A percentile compares a stretch with the other conserved stretches of the same genome.
Conservation (phyloP, 30 jellyfish, hydroid and myxozoan species). For the Turritopsis rubra region DNA sequence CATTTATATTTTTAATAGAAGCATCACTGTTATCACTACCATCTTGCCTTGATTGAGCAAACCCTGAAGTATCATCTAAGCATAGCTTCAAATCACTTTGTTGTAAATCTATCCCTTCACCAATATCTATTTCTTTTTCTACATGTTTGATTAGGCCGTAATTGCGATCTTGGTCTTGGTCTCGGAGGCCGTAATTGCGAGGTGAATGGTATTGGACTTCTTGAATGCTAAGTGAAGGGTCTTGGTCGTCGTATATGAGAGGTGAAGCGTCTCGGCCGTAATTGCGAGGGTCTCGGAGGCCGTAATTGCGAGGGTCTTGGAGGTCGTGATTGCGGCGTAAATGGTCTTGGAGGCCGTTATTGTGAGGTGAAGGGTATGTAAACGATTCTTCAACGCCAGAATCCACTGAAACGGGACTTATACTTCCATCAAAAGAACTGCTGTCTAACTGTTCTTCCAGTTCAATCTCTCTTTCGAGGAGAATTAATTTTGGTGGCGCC, state of each 20-base stretch:
- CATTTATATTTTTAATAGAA: background rate
- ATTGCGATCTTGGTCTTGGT: no score
- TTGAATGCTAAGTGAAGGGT: no score
- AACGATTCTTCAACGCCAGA: slow-evolving; percentile 77
- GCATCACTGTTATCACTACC: background rate
- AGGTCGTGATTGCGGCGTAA: no score
- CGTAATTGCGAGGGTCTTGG: no score
- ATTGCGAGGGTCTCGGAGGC: no score
- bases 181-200: no score
- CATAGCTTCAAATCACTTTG: background rate
- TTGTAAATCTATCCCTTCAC: background rate
- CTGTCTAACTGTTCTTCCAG: slow-evolving; percentile 48
- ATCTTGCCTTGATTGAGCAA: background rate
- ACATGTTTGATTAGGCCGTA: background rate
- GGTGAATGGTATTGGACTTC: no score
- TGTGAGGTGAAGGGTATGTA: background rate
- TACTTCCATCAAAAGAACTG: slow-evolving; percentile 29
- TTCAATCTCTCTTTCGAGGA: slow-evolving; percentile 80
- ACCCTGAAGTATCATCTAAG: no score
- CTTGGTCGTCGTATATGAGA: no score
- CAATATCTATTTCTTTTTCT: background rate
- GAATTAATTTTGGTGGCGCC: slow-evolving; percentile 73
- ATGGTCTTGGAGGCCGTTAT: no score
- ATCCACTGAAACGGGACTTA: slow-evolving; percentile 71
- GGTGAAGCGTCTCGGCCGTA: no score